These are phyloP conservation scores for Ophioninae sp. DNA, from an alignment of 2,888 invertebrate species.

Conservation along the genomic window DNA sequence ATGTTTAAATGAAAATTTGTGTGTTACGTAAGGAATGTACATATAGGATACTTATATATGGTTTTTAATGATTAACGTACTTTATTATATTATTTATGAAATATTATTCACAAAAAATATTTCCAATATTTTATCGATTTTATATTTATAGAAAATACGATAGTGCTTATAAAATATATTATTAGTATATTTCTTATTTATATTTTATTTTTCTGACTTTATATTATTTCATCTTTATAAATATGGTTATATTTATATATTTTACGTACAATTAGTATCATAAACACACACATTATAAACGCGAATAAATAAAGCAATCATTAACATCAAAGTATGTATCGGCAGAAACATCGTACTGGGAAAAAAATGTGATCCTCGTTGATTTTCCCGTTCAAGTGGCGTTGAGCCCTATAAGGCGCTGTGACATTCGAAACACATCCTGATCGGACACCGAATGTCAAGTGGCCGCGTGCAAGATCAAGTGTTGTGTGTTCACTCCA, in stretches of 20 bases:
- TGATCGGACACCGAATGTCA: slow-evolving; percentile 48
- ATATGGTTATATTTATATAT: too few species aligned
- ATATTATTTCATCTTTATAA: too few species aligned
- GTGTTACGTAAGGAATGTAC: too few species aligned
- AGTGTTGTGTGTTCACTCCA: slow-evolving; percentile 49
- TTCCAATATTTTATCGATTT: too few species aligned
- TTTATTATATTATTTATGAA: background rate
- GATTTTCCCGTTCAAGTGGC: slow-evolving; percentile 23
- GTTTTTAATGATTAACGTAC: background rate
- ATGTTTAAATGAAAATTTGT: too few species aligned
- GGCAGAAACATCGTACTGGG: slow-evolving; percentile 23
- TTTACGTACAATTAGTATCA: background rate
- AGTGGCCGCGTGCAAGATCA: slow-evolving; percentile 58
- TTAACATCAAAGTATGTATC: background rate
- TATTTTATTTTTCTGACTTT: too few species aligned
- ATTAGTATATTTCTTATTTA: too few species aligned
- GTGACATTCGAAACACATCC: slow-evolving; percentile 58
- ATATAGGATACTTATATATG: too few species aligned
- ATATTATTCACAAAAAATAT: too few species aligned
- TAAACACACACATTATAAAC: background rate
- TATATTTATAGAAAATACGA: background rate
- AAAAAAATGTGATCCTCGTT: slow-evolving; percentile 5
- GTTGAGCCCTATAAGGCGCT: slow-evolving; percentile 52
- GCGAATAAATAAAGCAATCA: background rate
- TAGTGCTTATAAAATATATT: background rate